These are phyloP conservation scores for Tuberolachnus salignus DNA, from an alignment of 2,888 invertebrate genomes.

Conservation along the genomic window DNA sequence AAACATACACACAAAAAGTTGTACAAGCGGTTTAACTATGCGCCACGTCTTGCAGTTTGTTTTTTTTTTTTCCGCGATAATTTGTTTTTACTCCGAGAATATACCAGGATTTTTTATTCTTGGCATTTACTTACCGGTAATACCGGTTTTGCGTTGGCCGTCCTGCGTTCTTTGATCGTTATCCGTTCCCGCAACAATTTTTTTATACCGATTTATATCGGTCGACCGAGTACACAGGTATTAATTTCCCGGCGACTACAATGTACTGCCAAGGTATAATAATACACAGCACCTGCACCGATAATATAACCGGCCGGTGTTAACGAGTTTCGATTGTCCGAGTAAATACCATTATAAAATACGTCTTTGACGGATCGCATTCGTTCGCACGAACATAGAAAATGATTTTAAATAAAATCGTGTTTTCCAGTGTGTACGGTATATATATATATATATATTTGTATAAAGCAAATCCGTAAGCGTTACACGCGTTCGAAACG, in stretches of 20 bases:
- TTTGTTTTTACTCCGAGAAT: constrained; percentile 8
- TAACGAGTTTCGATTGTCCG: not conserved
- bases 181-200: too few relatives aligned
- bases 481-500: too few relatives aligned
- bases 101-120: not conserved
- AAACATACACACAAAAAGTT: not conserved
- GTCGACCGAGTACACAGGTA: not conserved
- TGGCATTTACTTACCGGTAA: constrained; percentile 13
- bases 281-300: not conserved
- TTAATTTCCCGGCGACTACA: too few relatives aligned
- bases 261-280: not conserved
- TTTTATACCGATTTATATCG: not conserved
- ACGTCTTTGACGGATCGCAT: too few relatives aligned
- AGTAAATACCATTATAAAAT: not conserved
- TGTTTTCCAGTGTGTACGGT: too few relatives aligned
- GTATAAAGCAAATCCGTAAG: too few relatives aligned
- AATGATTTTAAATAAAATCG: too few relatives aligned
- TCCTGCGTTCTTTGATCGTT: not conserved
- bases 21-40: not conserved
- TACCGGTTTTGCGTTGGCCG: constrained; percentile 29
- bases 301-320: not conserved
- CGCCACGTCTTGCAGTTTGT: not conserved
- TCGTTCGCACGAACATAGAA: too few relatives aligned
- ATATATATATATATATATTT: too few relatives aligned
- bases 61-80: constrained; percentile 13